These are phyloP conservation scores for Dryomyza anilis DNA, from an alignment of 2,888 invertebrate genomes.

Conservation along the genomic window DNA sequence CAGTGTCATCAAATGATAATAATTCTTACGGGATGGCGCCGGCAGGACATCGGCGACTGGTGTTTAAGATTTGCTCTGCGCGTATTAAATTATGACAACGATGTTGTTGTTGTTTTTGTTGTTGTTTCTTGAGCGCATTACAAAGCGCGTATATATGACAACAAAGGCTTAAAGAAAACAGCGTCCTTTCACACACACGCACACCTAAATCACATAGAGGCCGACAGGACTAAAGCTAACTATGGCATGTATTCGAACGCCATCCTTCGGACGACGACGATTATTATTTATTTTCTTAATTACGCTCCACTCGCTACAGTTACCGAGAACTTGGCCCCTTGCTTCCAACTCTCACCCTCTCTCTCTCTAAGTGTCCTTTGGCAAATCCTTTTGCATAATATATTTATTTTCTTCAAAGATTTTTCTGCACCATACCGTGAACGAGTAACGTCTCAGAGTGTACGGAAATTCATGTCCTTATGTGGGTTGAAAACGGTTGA, in stretches of 20 bases:
- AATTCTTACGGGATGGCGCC: slow-evolving; percentile 24
- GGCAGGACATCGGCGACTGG: background rate
- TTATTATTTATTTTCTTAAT: slow-evolving; percentile 57
- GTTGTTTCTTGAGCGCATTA: slow-evolving; percentile 4
- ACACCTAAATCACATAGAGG: no score
- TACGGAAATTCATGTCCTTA: background rate
- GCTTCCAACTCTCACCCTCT: no score
- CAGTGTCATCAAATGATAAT: slow-evolving; percentile 35
- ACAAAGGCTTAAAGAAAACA: slow-evolving; percentile 25
- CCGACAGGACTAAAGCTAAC: background rate
- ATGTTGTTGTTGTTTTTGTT: slow-evolving; percentile 8
- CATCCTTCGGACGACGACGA: slow-evolving; percentile 34
- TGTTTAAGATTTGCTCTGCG: slow-evolving; percentile 19
- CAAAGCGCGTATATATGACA: slow-evolving; percentile 7
- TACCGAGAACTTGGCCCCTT: background rate
- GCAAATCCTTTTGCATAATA: slow-evolving; percentile 36
- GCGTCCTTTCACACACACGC: no score
- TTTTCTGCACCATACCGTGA: background rate
- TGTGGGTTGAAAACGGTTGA: background rate
- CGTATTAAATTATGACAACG: slow-evolving; percentile 11
- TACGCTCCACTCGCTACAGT: slow-evolving; percentile 37
- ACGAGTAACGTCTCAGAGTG: no score
- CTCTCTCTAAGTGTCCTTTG: slow-evolving; percentile 3
- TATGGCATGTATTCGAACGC: background rate
- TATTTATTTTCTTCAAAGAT: slow-evolving; percentile 27